Conservation (phyloP, 2,797 vertebrate genomes). For the Poecile montanus region DNA sequence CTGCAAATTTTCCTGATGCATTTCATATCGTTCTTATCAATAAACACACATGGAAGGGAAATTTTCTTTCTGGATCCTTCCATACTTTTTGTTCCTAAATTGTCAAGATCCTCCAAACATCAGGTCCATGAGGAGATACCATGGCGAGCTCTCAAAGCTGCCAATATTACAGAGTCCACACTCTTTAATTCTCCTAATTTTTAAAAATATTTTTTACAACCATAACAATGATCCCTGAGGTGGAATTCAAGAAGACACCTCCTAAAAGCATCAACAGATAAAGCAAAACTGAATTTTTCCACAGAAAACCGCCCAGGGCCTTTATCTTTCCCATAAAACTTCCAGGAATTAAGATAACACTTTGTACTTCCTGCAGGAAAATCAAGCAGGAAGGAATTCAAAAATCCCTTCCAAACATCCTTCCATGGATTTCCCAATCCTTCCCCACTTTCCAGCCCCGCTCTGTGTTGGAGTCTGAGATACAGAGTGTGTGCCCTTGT, state of each 20-base stretch:
- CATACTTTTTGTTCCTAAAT: background rate
- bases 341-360: background rate
- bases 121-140: background rate
- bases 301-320: background rate
- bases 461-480: no score
- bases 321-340: background rate
- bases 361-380: background rate
- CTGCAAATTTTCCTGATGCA: background rate
- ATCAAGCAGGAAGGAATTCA: background rate
- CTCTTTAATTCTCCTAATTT: background rate
- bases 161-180: background rate
- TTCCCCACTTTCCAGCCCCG: background rate
- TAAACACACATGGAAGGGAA: background rate
- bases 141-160: accelerated
- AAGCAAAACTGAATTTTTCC: background rate
- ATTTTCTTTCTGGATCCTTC: background rate
- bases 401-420: background rate
- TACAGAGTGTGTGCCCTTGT: no score
- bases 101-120: background rate
- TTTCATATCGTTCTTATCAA: background rate
- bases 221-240: background rate
- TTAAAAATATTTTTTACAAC: background rate
- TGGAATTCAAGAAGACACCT: background rate
- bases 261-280: background rate
- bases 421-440: background rate